Evolutionary conservation across 2,888 invertebrate genomes (phyloP).

Genomic region (Clistopyga incitator): DNA sequence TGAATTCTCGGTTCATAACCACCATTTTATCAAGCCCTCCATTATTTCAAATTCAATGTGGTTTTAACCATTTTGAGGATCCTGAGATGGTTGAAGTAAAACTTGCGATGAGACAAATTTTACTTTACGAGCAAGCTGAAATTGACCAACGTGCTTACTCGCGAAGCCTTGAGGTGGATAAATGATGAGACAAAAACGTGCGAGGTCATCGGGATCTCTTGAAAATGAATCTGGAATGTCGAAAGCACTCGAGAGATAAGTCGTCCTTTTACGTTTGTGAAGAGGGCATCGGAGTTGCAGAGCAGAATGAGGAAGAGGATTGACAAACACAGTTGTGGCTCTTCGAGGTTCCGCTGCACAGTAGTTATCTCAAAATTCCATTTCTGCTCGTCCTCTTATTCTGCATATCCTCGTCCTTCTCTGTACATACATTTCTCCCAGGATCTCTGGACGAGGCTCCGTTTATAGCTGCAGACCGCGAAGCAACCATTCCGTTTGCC

Average conservation of each 20-base stretch:
- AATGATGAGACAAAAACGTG: neutral
- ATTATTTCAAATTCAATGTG: no score
- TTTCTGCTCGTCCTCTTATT: slow-evolving; percentile 16
- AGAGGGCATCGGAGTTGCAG: neutral
- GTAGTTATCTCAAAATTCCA: slow-evolving; percentile 34
- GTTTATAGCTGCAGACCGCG: neutral
- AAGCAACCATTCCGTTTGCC: slow-evolving; percentile 44
- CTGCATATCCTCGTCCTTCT: neutral
- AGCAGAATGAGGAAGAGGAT: neutral
- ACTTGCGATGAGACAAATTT: no score
- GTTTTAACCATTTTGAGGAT: no score
- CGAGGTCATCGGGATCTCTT: neutral
- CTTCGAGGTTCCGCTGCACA: neutral
- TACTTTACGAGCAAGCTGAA: no score
- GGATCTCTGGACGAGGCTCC: neutral
- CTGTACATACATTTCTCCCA: slow-evolving; percentile 17
- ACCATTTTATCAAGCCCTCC: no score
- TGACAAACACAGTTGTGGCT: slow-evolving; percentile 23
- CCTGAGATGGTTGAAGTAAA: no score
- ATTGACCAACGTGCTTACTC: no score
- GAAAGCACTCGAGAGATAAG: neutral
- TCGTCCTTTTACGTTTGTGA: neutral
- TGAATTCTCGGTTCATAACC: no score
- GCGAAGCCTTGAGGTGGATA: no score
- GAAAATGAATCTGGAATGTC: neutral